Evolutionary conservation across 2,888 invertebrate genomes (phyloP).

Genomic region (Pristionchus japonicus): DNA sequence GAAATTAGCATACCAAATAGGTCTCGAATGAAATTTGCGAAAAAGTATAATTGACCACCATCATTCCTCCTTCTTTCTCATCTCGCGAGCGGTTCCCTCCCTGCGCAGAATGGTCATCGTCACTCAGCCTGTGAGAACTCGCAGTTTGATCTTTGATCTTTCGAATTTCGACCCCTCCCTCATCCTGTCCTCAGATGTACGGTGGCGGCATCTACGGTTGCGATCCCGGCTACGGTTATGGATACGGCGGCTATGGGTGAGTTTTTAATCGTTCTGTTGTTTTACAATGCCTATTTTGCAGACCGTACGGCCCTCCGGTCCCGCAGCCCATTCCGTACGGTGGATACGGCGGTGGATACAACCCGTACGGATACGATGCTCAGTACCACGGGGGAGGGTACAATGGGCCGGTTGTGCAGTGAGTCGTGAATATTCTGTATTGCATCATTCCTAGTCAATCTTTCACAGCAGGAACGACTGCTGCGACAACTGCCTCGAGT

Average conservation of each 20-base stretch:
- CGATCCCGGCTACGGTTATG: not conserved
- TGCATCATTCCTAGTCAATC: too few species aligned
- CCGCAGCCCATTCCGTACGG: not conserved
- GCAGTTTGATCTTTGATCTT: not conserved
- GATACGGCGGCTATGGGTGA: not conserved
- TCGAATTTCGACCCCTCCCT: too few species aligned
- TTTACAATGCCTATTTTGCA: not conserved
- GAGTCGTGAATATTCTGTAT: too few species aligned
- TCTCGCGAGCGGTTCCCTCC: not conserved
- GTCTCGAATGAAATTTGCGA: not conserved
- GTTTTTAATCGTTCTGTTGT: not conserved
- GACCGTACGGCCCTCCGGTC: not conserved
- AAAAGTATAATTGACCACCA: not conserved
- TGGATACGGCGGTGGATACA: not conserved
- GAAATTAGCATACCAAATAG: not conserved
- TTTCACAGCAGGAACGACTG: not conserved
- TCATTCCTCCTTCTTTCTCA: not conserved
- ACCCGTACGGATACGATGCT: not conserved
- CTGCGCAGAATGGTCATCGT: constrained; percentile 25
- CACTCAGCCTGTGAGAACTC: constrained; percentile 1
- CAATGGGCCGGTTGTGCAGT: not conserved
- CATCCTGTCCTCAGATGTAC: not conserved
- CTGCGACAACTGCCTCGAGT: too few species aligned
- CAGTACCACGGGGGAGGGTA: too few species aligned
- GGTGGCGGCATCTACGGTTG: not conserved